Evolutionary conservation across 1,140 invertebrate species (phyloP), one percentile per base, ranked within the genome.

Genomic region (Drosophila repleta): DNA sequence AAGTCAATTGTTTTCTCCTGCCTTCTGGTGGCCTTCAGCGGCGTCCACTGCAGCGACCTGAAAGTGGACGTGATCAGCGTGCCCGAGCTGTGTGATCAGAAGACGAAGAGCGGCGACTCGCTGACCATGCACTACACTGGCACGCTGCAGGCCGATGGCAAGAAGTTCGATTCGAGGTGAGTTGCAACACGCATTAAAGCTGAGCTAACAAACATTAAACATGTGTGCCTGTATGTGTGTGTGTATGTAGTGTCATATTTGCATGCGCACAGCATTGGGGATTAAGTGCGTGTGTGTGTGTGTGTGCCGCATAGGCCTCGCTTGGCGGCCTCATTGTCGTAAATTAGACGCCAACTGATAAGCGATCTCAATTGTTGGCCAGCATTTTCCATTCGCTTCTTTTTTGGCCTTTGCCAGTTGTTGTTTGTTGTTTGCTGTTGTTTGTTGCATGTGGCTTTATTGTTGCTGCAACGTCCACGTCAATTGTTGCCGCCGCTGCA

Each of bases 71-170:
- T 95, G 56, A 76, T 96, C 13, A 95, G 94, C 92, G 94, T 94
- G 66, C 96, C 97, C 2, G 96, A 97, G 79, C 93, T 94, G 46
- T 98, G 97, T 93, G 94, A 95, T 3, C 92, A 93, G 74, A 96
- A 96, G 91, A 95, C 96, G n/a, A 97, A 97, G 92, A 94, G 94
- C 67, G 96, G 96, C 26, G 97, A 98, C 92, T 95, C 96, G 93
- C 94, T 98, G 35, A 96, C 96, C 49, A 98, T 98, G 97, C 97
- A 98, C 92, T 98, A 98, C 90, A 97, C 95, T 35, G 97, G 97
- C 74, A 97, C 96, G 18, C 93, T 98, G 15, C 72, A 69, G 41
- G 93, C 94, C 69, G 96, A 98, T 92, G 97, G 97, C 58, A 97
- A 94, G 83, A 97, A 98, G 93, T 98, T 98, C 90, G 97, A 98